phyloP scores from a whole-genome alignment of 2,797 vertebrate genomes.

The Helarctos malayanus region DNA sequence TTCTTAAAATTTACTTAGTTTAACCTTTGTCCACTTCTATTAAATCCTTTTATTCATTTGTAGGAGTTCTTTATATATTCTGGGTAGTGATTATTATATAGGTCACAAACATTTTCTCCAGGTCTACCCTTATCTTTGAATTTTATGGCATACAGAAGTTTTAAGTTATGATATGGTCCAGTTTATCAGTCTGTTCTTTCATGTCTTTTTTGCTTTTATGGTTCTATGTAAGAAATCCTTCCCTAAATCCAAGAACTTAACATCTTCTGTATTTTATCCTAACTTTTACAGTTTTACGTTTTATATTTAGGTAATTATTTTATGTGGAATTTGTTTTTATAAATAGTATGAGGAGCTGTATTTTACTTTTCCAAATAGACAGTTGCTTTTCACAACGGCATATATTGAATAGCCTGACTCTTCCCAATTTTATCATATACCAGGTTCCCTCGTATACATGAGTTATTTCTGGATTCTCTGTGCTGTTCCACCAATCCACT shows the following conservation, averaged over 20 bases:
- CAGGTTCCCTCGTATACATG: slow-evolving; percentile 11
- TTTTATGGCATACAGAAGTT: neutral
- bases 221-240: slow-evolving; percentile 16
- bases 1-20: slow-evolving; percentile 45
- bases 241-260: neutral
- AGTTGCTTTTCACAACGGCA: neutral
- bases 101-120: slow-evolving; percentile 36
- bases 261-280: slow-evolving; percentile 37
- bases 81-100: neutral
- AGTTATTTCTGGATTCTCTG: slow-evolving; percentile 43
- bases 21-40: neutral
- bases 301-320: slow-evolving; percentile 45
- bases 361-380: slow-evolving; percentile 14
- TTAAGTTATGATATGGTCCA: slow-evolving; percentile 9
- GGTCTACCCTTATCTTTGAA: slow-evolving; percentile 28
- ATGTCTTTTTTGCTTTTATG: slow-evolving; percentile 25
- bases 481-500: slow-evolving; percentile 13
- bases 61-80: slow-evolving; percentile 30
- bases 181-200: slow-evolving; percentile 41
- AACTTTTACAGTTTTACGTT: neutral
- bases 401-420: neutral
- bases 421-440: slow-evolving; percentile 52
- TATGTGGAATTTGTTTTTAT: slow-evolving; percentile 47
- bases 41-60: neutral
- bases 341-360: slow-evolving; percentile 14